Conservation (phyloP, 2,113 vertebrate genomes). For the Australoheros scitulus region DNA sequence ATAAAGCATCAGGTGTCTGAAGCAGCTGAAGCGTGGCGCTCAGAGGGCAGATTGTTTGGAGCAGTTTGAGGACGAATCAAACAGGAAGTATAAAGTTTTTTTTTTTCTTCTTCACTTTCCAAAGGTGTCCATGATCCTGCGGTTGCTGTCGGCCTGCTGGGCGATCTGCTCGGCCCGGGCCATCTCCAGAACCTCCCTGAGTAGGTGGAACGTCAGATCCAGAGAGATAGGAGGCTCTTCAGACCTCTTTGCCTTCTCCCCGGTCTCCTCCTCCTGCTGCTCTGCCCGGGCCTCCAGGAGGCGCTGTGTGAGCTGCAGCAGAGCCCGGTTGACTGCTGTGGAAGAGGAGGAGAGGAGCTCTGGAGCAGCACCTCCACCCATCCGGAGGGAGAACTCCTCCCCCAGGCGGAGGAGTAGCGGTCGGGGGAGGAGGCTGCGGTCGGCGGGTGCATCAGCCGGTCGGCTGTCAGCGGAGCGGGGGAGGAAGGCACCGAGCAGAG, state of each 20-base stretch:
- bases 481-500: conserved; percentile 78
- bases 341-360: conserved; percentile 50
- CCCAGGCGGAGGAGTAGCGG: conserved; percentile 84
- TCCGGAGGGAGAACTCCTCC: conserved; percentile 86
- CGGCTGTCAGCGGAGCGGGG: neutral
- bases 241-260: conserved; percentile 78
- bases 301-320: conserved; percentile 76
- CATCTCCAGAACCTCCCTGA: conserved; percentile 91
- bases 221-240: conserved; percentile 89
- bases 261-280: neutral
- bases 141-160: conserved; percentile 90
- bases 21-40: rapidly evolving
- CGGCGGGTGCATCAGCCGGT: neutral
- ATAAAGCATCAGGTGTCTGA: neutral
- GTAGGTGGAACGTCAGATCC: conserved; percentile 93
- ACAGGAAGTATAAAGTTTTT: neutral
- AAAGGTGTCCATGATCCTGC: conserved; percentile 89
- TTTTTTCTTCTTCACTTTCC: conserved; percentile 79
- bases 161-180: conserved; percentile 87
- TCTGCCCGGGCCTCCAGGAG: conserved; percentile 48
- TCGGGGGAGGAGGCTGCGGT: conserved; percentile 34
- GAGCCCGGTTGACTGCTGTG: conserved; percentile 70
- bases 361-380: conserved; percentile 64
- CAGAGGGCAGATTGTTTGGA: too few species aligned
- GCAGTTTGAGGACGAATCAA: neutral